These are phyloP conservation scores for Thunnus albacares DNA, from an alignment of 2,797 vertebrate species.

Conservation along the genomic window DNA sequence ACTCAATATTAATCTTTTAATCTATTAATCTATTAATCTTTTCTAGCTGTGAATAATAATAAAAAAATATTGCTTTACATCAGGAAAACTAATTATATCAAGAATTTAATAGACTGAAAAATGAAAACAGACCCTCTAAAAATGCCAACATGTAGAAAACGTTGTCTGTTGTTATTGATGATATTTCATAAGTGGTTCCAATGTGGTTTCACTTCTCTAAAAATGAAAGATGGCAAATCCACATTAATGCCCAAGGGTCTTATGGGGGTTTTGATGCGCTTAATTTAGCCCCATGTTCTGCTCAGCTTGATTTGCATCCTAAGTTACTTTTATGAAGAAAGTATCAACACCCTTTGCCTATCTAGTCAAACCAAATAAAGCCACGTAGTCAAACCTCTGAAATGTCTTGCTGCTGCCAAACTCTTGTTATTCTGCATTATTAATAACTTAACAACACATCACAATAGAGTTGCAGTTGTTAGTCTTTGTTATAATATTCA, in stretches of 20 bases:
- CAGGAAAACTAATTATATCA: not conserved
- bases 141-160: not conserved
- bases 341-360: not conserved
- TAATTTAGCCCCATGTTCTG: constrained; percentile 17
- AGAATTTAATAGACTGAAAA: not conserved
- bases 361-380: not conserved
- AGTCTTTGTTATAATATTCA: not conserved
- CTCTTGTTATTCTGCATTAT: no score
- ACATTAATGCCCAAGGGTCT: constrained; percentile 23
- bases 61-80: not conserved
- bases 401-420: no score
- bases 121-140: not conserved
- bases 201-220: constrained; percentile 47
- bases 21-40: no score
- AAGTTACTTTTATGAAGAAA: not conserved
- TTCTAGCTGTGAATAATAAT: no score
- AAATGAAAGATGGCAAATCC: constrained; percentile 8
- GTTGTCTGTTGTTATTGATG: not conserved
- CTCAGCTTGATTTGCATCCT: constrained; percentile 31
- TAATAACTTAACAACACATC: no score
- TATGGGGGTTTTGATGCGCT: constrained; percentile 28
- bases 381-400: not conserved
- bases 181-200: not conserved
- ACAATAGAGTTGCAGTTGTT: no score
- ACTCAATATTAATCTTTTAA: not conserved